phyloP scores from a whole-genome alignment of 2,113 vertebrate genomes.

The Callopanchax toddi region DNA sequence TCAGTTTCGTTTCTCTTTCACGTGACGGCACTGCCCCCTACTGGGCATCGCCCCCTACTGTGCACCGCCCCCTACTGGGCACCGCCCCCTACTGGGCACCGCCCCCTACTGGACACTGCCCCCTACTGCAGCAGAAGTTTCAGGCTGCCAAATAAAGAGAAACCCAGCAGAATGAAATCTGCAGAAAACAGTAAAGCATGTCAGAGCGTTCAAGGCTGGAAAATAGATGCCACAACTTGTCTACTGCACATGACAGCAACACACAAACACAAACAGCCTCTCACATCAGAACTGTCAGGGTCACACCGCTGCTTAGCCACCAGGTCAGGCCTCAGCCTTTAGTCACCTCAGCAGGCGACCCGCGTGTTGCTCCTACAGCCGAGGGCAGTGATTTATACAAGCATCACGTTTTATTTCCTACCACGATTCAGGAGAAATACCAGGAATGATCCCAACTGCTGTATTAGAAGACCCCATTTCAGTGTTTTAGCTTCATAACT shows the following conservation, averaged over 20 bases:
- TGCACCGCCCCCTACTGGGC: too few relatives aligned
- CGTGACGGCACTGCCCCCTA: too few relatives aligned
- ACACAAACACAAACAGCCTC: slow-evolving; percentile 51
- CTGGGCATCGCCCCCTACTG: too few relatives aligned
- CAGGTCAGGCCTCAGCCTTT: slow-evolving; percentile 59
- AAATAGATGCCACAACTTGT: slow-evolving; percentile 49
- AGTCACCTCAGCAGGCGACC: slow-evolving; percentile 38
- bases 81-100: too few relatives aligned
- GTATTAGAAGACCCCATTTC: not conserved
- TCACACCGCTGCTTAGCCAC: slow-evolving; percentile 47
- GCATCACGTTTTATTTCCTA: slow-evolving; percentile 31
- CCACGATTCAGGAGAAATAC: slow-evolving; percentile 23
- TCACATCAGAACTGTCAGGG: slow-evolving; percentile 45
- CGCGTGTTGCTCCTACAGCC: slow-evolving; percentile 38
- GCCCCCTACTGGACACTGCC: too few relatives aligned
- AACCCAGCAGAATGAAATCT: too few relatives aligned
- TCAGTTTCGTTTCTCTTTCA: too few relatives aligned
- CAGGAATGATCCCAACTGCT: slow-evolving; percentile 4
- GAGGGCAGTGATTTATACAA: slow-evolving; percentile 49
- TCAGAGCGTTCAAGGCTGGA: slow-evolving; percentile 33
- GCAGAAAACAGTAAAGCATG: slow-evolving; percentile 4
- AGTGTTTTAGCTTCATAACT: not conserved
- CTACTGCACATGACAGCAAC: slow-evolving; percentile 33
- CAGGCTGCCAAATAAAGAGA: too few relatives aligned
- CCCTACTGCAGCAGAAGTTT: too few relatives aligned